These are phyloP conservation scores for Psittacula derbiana DNA, from an alignment of 2,797 vertebrate genomes.

Conservation along the genomic window DNA sequence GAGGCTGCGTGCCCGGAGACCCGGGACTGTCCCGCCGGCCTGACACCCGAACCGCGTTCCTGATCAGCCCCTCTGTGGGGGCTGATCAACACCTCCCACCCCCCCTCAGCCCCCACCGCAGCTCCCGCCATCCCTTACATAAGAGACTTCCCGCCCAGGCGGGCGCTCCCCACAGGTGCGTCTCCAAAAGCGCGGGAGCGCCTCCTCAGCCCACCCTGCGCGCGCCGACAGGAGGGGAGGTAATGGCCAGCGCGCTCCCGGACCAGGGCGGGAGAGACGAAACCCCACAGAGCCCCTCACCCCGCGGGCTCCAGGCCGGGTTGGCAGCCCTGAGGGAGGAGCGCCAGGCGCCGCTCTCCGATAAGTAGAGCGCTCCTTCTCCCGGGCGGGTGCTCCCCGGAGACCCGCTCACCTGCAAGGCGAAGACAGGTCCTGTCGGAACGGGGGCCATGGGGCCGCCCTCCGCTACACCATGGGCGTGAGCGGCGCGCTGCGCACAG, in stretches of 20 bases:
- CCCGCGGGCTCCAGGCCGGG: neutral
- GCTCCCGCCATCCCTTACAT: conserved; percentile 18
- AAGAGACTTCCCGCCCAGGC: neutral
- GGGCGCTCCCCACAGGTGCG: conserved; percentile 31
- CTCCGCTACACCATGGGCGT: neutral
- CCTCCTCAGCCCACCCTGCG: neutral
- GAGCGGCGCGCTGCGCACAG: neutral
- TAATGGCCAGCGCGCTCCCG: neutral
- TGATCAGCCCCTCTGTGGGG: too few species aligned
- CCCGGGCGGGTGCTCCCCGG: neutral
- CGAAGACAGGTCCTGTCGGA: neutral
- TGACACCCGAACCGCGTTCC: too few species aligned
- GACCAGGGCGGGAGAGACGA: neutral
- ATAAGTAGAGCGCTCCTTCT: neutral
- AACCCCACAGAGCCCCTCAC: neutral
- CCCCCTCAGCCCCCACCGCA: neutral
- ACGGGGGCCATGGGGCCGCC: neutral
- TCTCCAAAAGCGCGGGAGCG: conserved; percentile 1
- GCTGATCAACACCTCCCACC: neutral
- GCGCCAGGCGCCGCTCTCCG: neutral
- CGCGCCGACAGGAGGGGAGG: neutral
- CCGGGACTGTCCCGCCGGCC: neutral
- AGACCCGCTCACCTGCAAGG: neutral
- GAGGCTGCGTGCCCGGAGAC: neutral
- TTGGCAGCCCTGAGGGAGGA: neutral